Evolutionary conservation across 2,797 vertebrate species (phyloP), one percentile per base, ranked within the genome.

Genomic region (Erithacus rubecula): DNA sequence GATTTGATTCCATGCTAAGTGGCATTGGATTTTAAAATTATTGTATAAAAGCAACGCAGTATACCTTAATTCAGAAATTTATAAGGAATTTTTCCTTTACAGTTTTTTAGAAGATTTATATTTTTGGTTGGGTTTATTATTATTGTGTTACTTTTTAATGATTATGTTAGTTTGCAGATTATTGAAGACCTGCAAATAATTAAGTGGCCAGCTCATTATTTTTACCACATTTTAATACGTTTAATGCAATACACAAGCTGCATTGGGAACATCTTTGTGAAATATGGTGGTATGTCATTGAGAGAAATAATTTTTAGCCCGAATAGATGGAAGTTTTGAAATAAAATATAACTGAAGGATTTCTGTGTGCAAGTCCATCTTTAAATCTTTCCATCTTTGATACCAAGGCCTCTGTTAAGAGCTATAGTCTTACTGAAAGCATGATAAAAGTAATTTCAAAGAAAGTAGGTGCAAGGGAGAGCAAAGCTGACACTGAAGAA

Each of bases 401-500:
- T 77, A 76, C 32, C 32, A 83, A 83, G 27, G 21, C 43, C 13
- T 12, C 47, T 77, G 81, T 80, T 90, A 91, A 93, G 71, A 82
- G 44, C 47, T 82, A 63, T 10, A 79, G 47, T 41, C 78, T 76
- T 68, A 30, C 68, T 83, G 44, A 74, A 89, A 85, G 58, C 44
- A 67, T 4, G 24, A 74, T 63, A 76, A 70, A 93, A 94, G 44
- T 83, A 3, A 74, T 92, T 90, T 92, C 67, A 94, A 93, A 94
- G 72, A 26, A 59, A 72, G 44, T 22, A 86, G 70, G 74, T 76
- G 26, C 67, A 75, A 88, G 29, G 12, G 23, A 93, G 41, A 93
- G 59, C 21, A 86, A 76, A 90, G 74, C 68, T 87, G 63, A 67
- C 52, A 58, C 67, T 84, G 74, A 82, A 84, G 59, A 87, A 76